Evolutionary conservation across 1,140 invertebrate species (phyloP), one percentile per base, ranked within the genome.

Genomic region (Eupristina koningsbergeri): DNA sequence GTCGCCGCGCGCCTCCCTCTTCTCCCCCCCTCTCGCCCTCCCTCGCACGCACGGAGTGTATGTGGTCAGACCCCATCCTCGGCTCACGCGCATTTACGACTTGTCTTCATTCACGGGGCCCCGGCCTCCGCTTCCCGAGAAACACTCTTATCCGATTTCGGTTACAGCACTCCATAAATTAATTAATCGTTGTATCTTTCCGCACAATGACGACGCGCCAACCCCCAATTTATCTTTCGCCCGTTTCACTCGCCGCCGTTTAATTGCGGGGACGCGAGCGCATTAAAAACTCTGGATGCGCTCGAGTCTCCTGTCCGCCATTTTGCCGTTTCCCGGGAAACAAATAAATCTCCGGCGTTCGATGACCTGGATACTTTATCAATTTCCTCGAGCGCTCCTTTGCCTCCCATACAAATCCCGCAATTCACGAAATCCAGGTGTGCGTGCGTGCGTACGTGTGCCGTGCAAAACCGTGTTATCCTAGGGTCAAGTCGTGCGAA

Each of bases 1-100:
- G 61, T 67, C 81, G 81, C 86, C 85, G 67, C 81, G 78, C 84
- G 74, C 73, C 75, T 74, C 64, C 50, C 71, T 80, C 39, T 84
- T 86, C 75, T 87, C 26, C 58, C 36, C 34, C 73, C 36, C 53
- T 73, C 67, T 74, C 47, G 15, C 34, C 63, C 75, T 41, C 63
- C 31, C 41, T 17, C 39, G 26, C n/a, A 41, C 63, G 31, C 34
- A 29, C 63, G 22, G 17, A 9, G 41, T 26, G 58, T 41, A 71
- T 71, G 13, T 41, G 36, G 36, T 71, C 36, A 26, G 9, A 36
- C 3, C 67, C 19, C 36, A 9, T 69, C 67, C 36, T 36, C 41
- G n/a, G 41, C 9, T 45, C 67, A 11, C 15, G 31, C 45, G 22
- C 69, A 13, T 84, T 80, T 80, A 81, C 41, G 80, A 47, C 34